Conservation (phyloP, 2,888 invertebrate species). For the Masnerella sp. region DNA sequence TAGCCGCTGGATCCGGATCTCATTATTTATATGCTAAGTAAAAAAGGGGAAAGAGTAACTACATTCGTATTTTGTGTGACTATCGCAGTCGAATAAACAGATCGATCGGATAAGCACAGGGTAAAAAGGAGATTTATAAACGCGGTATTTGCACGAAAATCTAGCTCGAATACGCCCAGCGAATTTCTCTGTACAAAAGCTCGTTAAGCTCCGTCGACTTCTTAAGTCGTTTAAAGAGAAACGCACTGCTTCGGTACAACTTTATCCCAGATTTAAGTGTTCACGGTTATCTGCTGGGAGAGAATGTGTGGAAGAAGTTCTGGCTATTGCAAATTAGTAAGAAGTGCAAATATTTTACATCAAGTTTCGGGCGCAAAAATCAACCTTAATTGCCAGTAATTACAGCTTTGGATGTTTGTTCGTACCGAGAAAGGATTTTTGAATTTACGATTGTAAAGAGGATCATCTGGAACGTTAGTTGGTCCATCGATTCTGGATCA, state of each 20-base stretch:
- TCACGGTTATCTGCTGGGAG: constrained; percentile 39
- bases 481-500: too few relatives aligned
- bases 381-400: not conserved
- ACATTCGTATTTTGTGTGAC: constrained; percentile 47
- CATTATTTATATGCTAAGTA: constrained; percentile 34
- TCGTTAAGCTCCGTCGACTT: constrained; percentile 58
- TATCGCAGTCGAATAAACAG: constrained; percentile 52
- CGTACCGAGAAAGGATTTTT: too few relatives aligned
- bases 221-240: constrained; percentile 59
- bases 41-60: constrained; percentile 29
- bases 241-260: constrained; percentile 55
- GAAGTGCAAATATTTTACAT: constrained; percentile 31
- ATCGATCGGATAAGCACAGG: constrained; percentile 52
- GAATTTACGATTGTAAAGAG: too few relatives aligned
- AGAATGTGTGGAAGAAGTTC: constrained; percentile 46
- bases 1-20: not conserved
- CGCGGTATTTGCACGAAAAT: constrained; percentile 55
- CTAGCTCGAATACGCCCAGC: constrained; percentile 54
- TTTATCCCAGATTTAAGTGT: constrained; percentile 58
- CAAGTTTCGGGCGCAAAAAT: constrained; percentile 26
- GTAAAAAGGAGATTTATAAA: constrained; percentile 56
- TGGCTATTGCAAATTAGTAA: constrained; percentile 47
- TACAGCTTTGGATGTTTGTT: constrained; percentile 3
- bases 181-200: constrained; percentile 56
- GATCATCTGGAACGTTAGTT: too few relatives aligned